A percentile compares a stretch with the other conserved stretches of the same genome.
phyloP scores from a whole-genome alignment of 2,113 vertebrate genomes.

The Tyrannus savana region DNA sequence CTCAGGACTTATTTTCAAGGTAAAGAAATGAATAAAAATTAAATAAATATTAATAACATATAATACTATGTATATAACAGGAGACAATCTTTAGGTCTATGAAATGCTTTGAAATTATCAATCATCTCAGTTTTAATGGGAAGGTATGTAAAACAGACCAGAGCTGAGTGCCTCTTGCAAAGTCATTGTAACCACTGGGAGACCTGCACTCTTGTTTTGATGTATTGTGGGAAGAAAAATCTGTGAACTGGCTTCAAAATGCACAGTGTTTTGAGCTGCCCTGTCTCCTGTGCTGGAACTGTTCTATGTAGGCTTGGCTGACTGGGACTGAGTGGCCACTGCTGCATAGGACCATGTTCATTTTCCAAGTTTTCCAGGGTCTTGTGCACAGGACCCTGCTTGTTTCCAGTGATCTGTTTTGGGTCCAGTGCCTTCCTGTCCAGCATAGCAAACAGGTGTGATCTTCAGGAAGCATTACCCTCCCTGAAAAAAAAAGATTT shows the following conservation, averaged over 20 bases:
- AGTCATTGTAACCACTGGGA: not conserved
- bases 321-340: rapidly evolving
- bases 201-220: not conserved
- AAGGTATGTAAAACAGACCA: not conserved
- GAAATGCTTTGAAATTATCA: not conserved
- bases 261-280: not conserved
- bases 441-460: not conserved
- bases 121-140: not conserved
- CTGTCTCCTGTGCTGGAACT: not conserved
- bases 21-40: not conserved
- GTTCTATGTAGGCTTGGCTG: not conserved
- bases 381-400: not conserved
- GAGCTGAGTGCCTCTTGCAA: not conserved
- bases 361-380: too few species aligned
- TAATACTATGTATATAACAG: not conserved
- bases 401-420: not conserved
- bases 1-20: not conserved
- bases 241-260: not conserved
- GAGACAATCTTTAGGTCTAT: not conserved
- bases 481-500: not conserved
- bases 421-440: not conserved
- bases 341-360: not conserved
- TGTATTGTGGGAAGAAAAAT: not conserved
- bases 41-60: not conserved
- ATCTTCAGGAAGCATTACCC: not conserved